Evolutionary conservation across 2,888 invertebrate species (phyloP).

Genomic region (Hirtodrosophila cameraria): DNA sequence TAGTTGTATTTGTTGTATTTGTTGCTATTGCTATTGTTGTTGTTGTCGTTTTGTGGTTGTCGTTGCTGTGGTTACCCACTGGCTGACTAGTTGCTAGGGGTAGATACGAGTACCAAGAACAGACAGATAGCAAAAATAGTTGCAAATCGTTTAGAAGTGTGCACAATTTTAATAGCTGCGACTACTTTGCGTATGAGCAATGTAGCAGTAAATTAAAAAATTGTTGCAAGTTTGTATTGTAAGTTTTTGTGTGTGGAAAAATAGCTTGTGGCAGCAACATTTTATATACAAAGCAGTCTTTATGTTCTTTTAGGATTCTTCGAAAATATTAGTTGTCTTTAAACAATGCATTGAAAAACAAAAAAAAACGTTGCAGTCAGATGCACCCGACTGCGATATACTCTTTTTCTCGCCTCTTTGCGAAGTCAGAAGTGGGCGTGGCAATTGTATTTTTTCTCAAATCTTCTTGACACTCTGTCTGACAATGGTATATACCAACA

Average conservation of each 20-base stretch:
- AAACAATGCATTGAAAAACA: too few relatives aligned
- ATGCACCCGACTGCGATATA: too few relatives aligned
- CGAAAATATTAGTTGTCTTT: too few relatives aligned
- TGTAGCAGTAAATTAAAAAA: conserved; percentile 27
- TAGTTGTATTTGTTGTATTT: conserved; percentile 14
- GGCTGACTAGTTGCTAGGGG: conserved; percentile 73
- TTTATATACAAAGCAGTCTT: too few relatives aligned
- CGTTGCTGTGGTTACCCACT: conserved; percentile 39
- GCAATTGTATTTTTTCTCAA: too few relatives aligned
- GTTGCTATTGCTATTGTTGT: not conserved
- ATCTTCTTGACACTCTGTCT: too few relatives aligned
- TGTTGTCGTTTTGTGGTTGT: conserved; percentile 7
- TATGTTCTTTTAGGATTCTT: too few relatives aligned
- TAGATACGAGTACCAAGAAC: conserved; percentile 43
- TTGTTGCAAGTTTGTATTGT: conserved; percentile 13
- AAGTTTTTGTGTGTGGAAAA: not conserved
- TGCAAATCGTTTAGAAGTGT: conserved; percentile 33
- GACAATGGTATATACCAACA: too few relatives aligned
- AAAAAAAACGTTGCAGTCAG: too few relatives aligned
- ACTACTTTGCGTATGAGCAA: conserved; percentile 42
- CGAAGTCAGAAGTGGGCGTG: too few relatives aligned
- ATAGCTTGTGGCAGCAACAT: too few relatives aligned
- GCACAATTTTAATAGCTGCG: conserved; percentile 24
- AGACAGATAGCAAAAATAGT: conserved; percentile 32
- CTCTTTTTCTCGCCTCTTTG: too few relatives aligned